Evolutionary conservation across 2,113 vertebrate species (phyloP).

Genomic region (Dicaeum eximium): DNA sequence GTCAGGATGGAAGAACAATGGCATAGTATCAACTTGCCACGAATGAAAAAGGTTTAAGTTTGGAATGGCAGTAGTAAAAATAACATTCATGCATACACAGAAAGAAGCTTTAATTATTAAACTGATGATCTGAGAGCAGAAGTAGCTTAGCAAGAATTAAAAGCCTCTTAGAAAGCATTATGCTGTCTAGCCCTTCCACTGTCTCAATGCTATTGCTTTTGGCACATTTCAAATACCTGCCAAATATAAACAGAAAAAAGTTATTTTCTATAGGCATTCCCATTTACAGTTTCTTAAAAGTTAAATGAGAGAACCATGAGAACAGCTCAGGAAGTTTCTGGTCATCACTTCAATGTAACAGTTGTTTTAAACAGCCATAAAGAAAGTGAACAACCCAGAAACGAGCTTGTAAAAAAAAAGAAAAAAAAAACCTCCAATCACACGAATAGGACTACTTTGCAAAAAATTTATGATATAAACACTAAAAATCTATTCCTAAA

Average conservation of each 20-base stretch:
- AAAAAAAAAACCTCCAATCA: too few species aligned
- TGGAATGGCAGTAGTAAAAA: background rate
- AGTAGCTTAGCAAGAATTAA: conserved; percentile 25
- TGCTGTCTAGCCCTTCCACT: background rate
- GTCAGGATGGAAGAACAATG: background rate
- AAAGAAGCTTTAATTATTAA: conserved; percentile 34
- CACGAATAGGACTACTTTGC: background rate
- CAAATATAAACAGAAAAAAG: background rate
- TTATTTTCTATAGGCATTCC: background rate
- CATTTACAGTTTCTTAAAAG: rapidly evolving
- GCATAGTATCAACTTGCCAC: background rate
- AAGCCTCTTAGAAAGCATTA: conserved; percentile 27
- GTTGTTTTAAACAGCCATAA: background rate
- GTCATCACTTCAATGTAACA: background rate
- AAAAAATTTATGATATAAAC: background rate
- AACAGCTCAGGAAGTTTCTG: background rate
- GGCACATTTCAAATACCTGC: background rate
- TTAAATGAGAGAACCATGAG: rapidly evolving
- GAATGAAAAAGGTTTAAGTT: background rate
- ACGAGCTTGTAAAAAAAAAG: background rate
- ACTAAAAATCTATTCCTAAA: background rate
- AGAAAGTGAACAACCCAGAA: background rate
- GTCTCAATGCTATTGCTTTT: background rate
- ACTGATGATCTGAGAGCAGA: background rate
- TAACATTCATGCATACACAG: background rate